Percentiles rank a stretch among this genome's conserved stretches.
These are phyloP conservation scores for Picus viridis DNA, from an alignment of 2,797 vertebrate genomes.

Conservation along the genomic window DNA sequence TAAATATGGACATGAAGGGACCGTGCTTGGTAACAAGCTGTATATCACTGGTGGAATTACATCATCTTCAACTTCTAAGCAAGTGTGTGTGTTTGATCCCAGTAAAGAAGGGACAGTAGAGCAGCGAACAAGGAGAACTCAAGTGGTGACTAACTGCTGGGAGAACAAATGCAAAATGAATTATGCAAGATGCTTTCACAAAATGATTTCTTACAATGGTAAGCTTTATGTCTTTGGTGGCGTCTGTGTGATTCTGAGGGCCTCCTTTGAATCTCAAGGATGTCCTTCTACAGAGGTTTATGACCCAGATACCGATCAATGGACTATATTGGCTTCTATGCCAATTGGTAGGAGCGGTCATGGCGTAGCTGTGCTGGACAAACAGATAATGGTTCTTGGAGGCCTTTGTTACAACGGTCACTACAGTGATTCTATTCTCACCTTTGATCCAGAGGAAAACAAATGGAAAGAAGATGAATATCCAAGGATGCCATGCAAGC, in stretches of 20 bases:
- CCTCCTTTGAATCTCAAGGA: constrained; percentile 98
- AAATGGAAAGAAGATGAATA: constrained; percentile 99
- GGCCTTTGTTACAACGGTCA: constrained; percentile 99
- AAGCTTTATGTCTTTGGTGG: constrained; percentile 98
- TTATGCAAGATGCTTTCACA: constrained; percentile 98
- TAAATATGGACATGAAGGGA: constrained; percentile 98
- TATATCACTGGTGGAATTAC: constrained; percentile 99
- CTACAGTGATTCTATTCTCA: constrained; percentile 99
- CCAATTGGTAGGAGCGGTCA: constrained; percentile 97
- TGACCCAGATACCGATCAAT: constrained; percentile 94
- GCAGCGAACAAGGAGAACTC: constrained; percentile 87
- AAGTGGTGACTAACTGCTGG: constrained; percentile 94
- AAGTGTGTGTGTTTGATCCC: constrained; percentile 97
- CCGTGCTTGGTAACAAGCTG: constrained; percentile 92
- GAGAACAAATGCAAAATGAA: constrained; percentile 99
- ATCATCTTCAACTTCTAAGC: constrained; percentile 98
- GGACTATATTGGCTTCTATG: constrained; percentile 99
- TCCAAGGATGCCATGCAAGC: constrained; percentile 98
- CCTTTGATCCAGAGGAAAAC: constrained; percentile 98
- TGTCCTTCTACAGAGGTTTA: constrained; percentile 99
- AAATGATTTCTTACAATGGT: constrained; percentile 98
- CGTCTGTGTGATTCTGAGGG: constrained; percentile 96
- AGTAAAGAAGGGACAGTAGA: constrained; percentile 91
- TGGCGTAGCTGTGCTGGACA: constrained; percentile 95
- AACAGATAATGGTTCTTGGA: constrained; percentile 98